Evolutionary conservation across 1,140 invertebrate genomes (phyloP), one percentile per base, ranked within the genome.

Genomic region (Palaemon carinicauda): DNA sequence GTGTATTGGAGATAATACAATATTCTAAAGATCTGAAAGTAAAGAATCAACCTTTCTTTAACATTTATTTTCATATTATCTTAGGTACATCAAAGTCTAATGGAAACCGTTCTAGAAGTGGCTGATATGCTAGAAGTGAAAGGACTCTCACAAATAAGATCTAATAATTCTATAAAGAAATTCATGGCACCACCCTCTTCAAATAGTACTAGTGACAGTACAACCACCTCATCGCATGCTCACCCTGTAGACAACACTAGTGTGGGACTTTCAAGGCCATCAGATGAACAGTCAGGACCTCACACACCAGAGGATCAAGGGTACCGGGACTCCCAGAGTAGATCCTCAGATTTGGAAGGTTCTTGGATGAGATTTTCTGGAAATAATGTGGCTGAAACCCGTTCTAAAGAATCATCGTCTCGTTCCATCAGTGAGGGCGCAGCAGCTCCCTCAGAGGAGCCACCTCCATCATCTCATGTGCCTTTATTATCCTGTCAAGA

Each of bases 81-180:
- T 9, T 50, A 86, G 77, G 83, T 86, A 29, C 56, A 86, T 24
- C 83, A 86, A 33, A 71, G 77, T 31, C 19, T 73, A 12, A 80
- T 80, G 50, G 77, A 86, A 53, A 14, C 31, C 14, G 60, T 86
- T 9, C 77, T 86, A n/a, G 83, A 79, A 54, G 77, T 85, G 31
- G 83, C 83, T 21, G 77, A 86, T 33, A 71, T 86, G 51, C 69
- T 86, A 7, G 83, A 80, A 7, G 65, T 86, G 3, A 86, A 86
- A 21, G 83, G 83, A 19, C 60, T 86, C 2, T 80, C 83, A 19
- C 56, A 78, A n/a, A 86, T 79, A 4, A 74, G 74, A 2, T 78
- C 82, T 9, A 79, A 79, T 69, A 50, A 33, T 9, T 31, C 75
- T 33, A 78, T 79, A 9, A 60, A 85, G 21, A 85, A 85, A 15